Percentiles rank a stretch among this genome's conserved stretches.
phyloP scores from a whole-genome alignment of 1,140 invertebrate genomes.

The Andricus grossulariae region DNA sequence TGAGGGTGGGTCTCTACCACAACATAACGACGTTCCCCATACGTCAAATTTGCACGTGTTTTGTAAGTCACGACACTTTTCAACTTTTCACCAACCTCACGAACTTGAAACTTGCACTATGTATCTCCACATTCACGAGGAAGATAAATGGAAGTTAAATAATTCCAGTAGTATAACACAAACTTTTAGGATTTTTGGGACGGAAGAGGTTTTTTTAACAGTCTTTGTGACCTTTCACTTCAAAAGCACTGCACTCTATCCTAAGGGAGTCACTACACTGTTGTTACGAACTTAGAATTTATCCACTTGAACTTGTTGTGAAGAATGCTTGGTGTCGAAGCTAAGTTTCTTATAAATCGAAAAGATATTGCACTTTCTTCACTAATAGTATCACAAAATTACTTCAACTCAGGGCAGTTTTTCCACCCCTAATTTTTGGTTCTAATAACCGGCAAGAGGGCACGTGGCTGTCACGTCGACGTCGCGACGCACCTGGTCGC shows the following conservation, averaged over 20 bases:
- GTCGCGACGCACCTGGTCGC: constrained; percentile 57
- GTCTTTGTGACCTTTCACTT: not conserved
- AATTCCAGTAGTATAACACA: not conserved
- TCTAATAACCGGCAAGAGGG: constrained; percentile 36
- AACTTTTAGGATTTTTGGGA: constrained; percentile 8
- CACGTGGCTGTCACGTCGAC: constrained; percentile 65
- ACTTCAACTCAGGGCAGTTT: not conserved
- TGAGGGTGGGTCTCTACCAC: too few species aligned
- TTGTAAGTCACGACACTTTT: not conserved
- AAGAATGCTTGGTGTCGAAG: too few species aligned
- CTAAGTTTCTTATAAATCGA: not conserved
- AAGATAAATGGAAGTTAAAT: not conserved
- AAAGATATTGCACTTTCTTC: constrained; percentile 19
- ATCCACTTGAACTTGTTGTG: too few species aligned
- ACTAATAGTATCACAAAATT: constrained; percentile 21
- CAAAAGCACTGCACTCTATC: not conserved
- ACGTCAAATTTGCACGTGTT: not conserved
- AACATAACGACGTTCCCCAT: not conserved
- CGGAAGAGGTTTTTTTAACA: not conserved
- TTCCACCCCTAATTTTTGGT: not conserved
- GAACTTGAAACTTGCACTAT: constrained; percentile 4
- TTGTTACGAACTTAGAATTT: too few species aligned
- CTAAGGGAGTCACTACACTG: too few species aligned
- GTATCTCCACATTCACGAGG: not conserved
- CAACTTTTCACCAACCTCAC: not conserved